phyloP scores from a whole-genome alignment of 2,888 invertebrate species.

The Xylota sylvarum region DNA sequence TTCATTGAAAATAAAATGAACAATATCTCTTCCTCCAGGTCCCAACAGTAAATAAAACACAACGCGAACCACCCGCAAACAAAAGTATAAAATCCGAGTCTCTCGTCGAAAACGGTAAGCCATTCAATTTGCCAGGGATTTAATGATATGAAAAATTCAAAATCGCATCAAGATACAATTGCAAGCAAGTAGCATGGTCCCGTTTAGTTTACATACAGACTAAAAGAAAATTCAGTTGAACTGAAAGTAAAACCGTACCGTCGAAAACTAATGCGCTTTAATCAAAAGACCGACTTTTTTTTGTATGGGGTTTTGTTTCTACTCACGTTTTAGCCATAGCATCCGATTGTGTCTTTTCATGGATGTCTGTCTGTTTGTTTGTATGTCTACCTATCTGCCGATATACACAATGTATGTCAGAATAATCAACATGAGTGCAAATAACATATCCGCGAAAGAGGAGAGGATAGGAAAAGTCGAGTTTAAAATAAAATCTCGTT shows the following conservation, averaged over 20 bases:
- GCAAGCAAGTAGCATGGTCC: constrained; percentile 28
- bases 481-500: constrained; percentile 66
- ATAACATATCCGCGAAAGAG: constrained; percentile 53
- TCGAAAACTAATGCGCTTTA: constrained; percentile 64
- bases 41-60: background rate
- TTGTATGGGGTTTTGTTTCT: background rate
- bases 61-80: constrained; percentile 38
- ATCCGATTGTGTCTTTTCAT: constrained; percentile 65
- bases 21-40: background rate
- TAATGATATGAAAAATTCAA: constrained; percentile 62
- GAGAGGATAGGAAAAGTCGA: background rate
- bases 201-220: constrained; percentile 13
- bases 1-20: constrained; percentile 21
- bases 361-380: constrained; percentile 44
- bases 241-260: constrained; percentile 65
- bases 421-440: constrained; percentile 68
- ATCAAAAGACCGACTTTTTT: constrained; percentile 52
- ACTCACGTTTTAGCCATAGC: constrained; percentile 70
- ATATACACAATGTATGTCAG: constrained; percentile 51
- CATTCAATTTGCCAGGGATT: constrained; percentile 65
- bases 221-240: constrained; percentile 7
- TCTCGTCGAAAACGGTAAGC: constrained; percentile 14
- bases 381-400: constrained; percentile 36
- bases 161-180: constrained; percentile 56
- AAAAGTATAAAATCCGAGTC: background rate